Base-by-base conservation (phyloP, 2,113 vertebrate genomes). In the Oenanthe oenanthe region DNA sequence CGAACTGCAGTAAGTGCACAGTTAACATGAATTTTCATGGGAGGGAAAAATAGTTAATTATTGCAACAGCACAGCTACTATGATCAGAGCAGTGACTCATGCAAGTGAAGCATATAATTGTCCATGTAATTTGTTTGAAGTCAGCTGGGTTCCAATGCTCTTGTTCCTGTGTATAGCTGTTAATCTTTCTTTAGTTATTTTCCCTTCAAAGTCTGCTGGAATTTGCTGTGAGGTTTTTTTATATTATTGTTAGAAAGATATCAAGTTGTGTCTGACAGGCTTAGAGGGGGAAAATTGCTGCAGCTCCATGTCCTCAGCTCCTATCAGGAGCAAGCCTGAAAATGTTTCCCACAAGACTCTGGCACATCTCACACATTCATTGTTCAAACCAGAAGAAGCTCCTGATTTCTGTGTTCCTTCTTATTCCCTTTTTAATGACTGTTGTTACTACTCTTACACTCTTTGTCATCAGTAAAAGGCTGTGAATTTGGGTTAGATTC, bases 41-140 rank as follows among this genome's bases (percentile, higher is more conserved):
- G 7, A 22, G 40, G 10, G 10, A 0, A 5, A 12, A 68, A 43
- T 31, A 72, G 70, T 70, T 94, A 65, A 90, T 94, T 92, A 54
- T 88, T 94, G 73, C 10, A 16, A 56, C 63, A 54, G 50, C 80
- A 34, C 32, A 86, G 83, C 57, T 73, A 26, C 74, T 81, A 9
- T 62, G 61, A 66, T 80, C 50, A 40, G 77, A 91, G 80, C 71
- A 94, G 11, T 94, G 74, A 72, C 34, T 95, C 76, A 47, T 58
- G 43, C 40, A 67, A 73, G 40, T 91, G 56, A 89, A 71, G n/a
- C 74, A 47, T 51, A 26, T 89, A 86, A 83, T 88, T 86, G 67
- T 73, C 63, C 20, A 36, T 70, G 47, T 80, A 74, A 90, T 72
- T 90, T 88, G 65, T 94, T 92, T 93, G 70, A 94, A 92, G 63